Conservation (phyloP, 2,113 vertebrate species). For the Fulmarus glacialis region DNA sequence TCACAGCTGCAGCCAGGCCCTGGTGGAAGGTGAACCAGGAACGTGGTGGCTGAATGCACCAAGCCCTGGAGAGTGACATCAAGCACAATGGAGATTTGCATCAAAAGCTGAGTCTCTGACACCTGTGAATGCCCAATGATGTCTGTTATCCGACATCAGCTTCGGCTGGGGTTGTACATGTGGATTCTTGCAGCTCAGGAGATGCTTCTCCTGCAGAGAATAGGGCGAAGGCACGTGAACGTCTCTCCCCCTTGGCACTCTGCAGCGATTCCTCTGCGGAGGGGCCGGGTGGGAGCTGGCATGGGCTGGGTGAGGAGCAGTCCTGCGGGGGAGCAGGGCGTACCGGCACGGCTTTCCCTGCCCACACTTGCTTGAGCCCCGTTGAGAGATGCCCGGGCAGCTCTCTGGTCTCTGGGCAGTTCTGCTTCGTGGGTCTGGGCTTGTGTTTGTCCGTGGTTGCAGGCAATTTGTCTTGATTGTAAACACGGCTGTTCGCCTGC, state of each 20-base stretch:
- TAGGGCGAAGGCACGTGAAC: fast-evolving
- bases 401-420: not conserved
- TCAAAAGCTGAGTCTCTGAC: not conserved
- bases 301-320: not conserved
- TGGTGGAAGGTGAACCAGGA: not conserved
- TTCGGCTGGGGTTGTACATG: not conserved
- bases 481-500: not conserved
- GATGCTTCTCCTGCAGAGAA: not conserved
- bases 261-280: not conserved
- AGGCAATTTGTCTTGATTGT: not conserved
- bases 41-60: not conserved
- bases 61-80: not conserved
- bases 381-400: not conserved
- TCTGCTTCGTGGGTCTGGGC: not conserved
- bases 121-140: not conserved
- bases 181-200: not conserved
- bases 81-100: fast-evolving
- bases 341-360: not conserved
- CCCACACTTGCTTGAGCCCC: not conserved
- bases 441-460: fast-evolving
- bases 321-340: not conserved
- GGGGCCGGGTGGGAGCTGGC: not conserved
- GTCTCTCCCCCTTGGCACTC: not conserved
- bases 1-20: not conserved
- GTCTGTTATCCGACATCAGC: not conserved